Conservation (phyloP, 30 jellyfish, hydroid and myxozoan species). For the Chrysaora quinquecirrha region DNA sequence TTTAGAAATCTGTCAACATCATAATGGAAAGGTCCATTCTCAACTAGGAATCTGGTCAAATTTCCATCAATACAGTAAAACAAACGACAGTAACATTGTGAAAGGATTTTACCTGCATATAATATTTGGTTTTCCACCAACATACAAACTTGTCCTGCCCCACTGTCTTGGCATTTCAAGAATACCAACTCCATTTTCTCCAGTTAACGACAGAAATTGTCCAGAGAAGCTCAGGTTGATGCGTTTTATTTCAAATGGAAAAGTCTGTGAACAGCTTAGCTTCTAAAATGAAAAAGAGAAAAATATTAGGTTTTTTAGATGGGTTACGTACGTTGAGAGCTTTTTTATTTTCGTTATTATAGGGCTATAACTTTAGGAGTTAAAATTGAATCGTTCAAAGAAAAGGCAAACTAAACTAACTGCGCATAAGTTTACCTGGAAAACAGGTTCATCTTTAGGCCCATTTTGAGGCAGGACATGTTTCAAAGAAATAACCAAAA, state of each 20-base stretch:
- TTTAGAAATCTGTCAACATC: no score
- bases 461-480: neutral
- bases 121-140: conserved; percentile 75
- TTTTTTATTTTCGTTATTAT: no score
- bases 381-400: no score
- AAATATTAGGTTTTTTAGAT: no score
- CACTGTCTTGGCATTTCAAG: conserved; percentile 88
- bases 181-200: conserved; percentile 83
- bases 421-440: no score
- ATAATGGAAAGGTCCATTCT: no score
- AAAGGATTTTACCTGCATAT: conserved; percentile 97
- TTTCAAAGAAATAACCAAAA: conserved; percentile 29
- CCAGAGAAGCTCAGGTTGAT: conserved; percentile 61
- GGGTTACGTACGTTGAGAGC: no score
- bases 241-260: conserved; percentile 65
- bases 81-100: no score
- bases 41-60: no score
- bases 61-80: no score
- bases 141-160: conserved; percentile 77
- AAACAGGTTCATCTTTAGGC: neutral
- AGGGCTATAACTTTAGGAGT: no score
- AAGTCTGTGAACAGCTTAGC: conserved; percentile 61
- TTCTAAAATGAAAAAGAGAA: conserved; percentile 31
- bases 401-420: no score
- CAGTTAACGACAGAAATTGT: conserved; percentile 62